phyloP scores from a whole-genome alignment of 2,888 invertebrate genomes.

The Perithous albicinctus region DNA sequence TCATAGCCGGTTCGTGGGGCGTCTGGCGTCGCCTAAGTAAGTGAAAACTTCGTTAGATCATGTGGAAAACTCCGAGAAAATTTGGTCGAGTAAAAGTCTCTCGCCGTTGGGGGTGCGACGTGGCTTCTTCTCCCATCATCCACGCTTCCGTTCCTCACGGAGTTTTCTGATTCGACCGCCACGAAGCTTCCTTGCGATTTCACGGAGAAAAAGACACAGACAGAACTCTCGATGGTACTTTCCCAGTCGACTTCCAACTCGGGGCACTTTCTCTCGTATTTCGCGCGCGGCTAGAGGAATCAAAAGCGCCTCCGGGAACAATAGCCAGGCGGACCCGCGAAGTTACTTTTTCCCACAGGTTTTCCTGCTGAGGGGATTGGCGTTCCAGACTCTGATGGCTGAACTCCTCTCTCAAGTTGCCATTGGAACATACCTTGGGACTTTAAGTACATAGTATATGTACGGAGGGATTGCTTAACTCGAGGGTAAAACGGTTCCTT shows the following conservation, averaged over 20 bases:
- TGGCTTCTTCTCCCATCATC: conserved; percentile 5
- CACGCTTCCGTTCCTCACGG: conserved; percentile 22
- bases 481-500: neutral
- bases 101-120: conserved; percentile 6
- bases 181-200: conserved; percentile 46
- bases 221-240: conserved; percentile 36
- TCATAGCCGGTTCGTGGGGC: conserved; percentile 59
- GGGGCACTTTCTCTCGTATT: conserved; percentile 39
- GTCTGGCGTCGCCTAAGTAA: conserved; percentile 60
- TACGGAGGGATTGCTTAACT: neutral
- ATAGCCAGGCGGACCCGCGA: conserved; percentile 48
- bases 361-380: neutral
- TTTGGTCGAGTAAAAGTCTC: conserved; percentile 61
- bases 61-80: conserved; percentile 67
- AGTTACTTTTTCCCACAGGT: conserved; percentile 33
- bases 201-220: conserved; percentile 23
- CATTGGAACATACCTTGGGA: neutral
- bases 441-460: conserved; percentile 2
- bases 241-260: conserved; percentile 29
- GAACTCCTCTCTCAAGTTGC: neutral
- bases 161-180: conserved; percentile 12
- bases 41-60: conserved; percentile 70
- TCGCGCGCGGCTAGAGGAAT: conserved; percentile 62
- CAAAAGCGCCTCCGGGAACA: conserved; percentile 72
- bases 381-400: neutral